Base-by-base conservation (phyloP, 2,888 invertebrate genomes). In the Urechis unicinctus region DNA sequence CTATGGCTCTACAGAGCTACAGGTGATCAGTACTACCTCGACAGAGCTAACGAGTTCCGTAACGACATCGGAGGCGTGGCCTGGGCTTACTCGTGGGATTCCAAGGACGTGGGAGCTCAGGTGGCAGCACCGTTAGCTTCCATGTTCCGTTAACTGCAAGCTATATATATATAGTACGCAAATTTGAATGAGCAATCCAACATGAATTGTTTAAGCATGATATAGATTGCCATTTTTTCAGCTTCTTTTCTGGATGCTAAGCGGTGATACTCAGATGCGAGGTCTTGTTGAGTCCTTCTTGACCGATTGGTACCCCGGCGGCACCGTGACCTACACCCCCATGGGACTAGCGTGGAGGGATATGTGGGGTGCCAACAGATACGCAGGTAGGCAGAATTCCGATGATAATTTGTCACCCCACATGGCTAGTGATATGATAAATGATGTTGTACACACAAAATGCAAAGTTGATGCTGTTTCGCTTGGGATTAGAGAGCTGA, bases 31-130 rank as follows among this genome's bases (percentile, higher is more conserved):
- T 26, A 52, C n/a, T 73, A 72, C 59, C 61, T 71, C 48, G 52
- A 52, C 9, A 58, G 63, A 25, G 70, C 72, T 0, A 59, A 66
- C 55, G 67, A 64, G 3, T 66, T 67, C 30, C 17, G 22, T 46
- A 36, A 63, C 28, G n/a, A n/a, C n/a, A 56, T 31, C 17, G 55
- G 59, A 2, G 68, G 63, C 0, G 57, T 63, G 2, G 64, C 66
- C 4, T 68, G 68, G 69, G 70, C 66, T 1, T 66, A 68, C 50
- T 68, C 67, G 2, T 73, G 73, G 73, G 70, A 70, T 53, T 68
- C 69, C 30, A 72, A 72, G 58, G 55, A 57, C 26, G 63, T 66
- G 9, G 66, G 66, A 9, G 63, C 61, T 45, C 63, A 66, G 65
- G 71, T 73, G 52, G n/a, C n/a, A n/a, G n/a, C 52, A 53, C 69